Conservation (phyloP, 1,140 invertebrate genomes). For the Hirudo medicinalis region DNA sequence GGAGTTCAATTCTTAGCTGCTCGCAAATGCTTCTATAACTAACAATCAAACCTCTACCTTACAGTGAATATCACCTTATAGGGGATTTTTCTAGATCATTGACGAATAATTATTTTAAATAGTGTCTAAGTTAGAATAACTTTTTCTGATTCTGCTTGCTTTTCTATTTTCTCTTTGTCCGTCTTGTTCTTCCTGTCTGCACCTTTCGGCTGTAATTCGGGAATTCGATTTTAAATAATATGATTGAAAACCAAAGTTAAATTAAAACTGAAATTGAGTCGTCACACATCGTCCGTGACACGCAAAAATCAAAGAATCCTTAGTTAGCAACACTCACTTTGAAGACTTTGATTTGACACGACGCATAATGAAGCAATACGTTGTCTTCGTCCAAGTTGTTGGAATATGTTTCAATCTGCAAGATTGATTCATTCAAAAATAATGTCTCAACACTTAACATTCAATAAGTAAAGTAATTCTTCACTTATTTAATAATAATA, state of each 20-base stretch:
- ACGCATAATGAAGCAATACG: constrained; percentile 67
- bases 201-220: constrained; percentile 69
- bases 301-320: background rate
- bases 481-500: too few relatives aligned
- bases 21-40: background rate
- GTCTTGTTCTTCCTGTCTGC: constrained; percentile 95
- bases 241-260: background rate
- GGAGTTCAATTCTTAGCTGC: too few relatives aligned
- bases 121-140: constrained; percentile 25
- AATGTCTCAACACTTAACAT: too few relatives aligned
- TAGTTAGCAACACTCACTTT: constrained; percentile 42
- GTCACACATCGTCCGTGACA: too few relatives aligned
- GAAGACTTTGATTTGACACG: constrained; percentile 83
- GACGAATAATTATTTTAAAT: background rate
- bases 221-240: constrained; percentile 34
- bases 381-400: constrained; percentile 36
- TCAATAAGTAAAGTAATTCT: too few relatives aligned
- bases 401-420: constrained; percentile 41
- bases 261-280: background rate
- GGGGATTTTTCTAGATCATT: too few relatives aligned
- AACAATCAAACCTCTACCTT: too few relatives aligned
- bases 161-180: constrained; percentile 83
- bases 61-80: too few relatives aligned
- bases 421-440: too few relatives aligned
- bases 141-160: constrained; percentile 66